These are phyloP conservation scores for Flexamia atlantica DNA, from an alignment of 2,888 invertebrate genomes.

Conservation along the genomic window DNA sequence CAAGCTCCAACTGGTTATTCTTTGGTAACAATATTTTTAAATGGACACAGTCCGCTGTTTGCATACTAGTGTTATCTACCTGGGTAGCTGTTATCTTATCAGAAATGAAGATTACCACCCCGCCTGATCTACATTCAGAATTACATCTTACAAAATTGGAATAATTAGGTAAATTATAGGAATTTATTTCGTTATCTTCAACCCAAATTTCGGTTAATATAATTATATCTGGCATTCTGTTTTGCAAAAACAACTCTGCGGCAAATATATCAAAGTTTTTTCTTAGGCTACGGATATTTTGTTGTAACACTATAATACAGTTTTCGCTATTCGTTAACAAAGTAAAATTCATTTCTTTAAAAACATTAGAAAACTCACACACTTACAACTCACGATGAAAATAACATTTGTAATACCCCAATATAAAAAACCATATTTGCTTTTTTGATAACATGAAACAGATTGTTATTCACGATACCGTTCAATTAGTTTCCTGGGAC, in stretches of 20 bases:
- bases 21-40: too few relatives aligned
- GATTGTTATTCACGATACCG: too few relatives aligned
- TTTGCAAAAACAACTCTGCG: not conserved
- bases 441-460: not conserved
- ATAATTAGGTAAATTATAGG: too few relatives aligned
- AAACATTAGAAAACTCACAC: not conserved
- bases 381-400: not conserved
- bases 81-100: too few relatives aligned
- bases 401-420: not conserved
- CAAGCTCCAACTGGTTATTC: too few relatives aligned
- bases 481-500: not conserved
- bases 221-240: not conserved
- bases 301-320: not conserved
- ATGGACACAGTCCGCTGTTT: too few relatives aligned
- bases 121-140: too few relatives aligned
- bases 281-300: not conserved
- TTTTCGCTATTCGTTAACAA: not conserved
- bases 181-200: not conserved
- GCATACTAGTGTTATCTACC: too few relatives aligned
- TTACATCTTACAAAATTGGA: too few relatives aligned
- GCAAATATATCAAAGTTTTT: not conserved
- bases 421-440: not conserved
- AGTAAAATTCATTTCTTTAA: not conserved
- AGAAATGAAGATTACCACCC: too few relatives aligned
- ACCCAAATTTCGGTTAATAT: not conserved